A percentile compares a stretch with the other conserved stretches of the same genome.
These are phyloP conservation scores for Grallaria varia DNA, from an alignment of 2,113 vertebrate species.

Conservation along the genomic window DNA sequence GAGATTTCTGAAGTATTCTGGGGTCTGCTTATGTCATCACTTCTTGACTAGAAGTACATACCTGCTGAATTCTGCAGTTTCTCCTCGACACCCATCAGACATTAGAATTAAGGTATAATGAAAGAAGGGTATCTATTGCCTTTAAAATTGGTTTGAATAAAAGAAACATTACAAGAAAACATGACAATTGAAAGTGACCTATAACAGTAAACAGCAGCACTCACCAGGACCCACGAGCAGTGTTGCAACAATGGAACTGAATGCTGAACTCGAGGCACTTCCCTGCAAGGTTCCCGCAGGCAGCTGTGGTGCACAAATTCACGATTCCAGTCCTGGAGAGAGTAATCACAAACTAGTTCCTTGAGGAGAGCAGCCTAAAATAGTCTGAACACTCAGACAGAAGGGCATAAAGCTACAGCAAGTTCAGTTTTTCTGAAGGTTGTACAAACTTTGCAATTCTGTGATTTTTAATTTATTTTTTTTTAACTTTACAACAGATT, in stretches of 20 bases:
- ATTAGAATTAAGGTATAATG: neutral
- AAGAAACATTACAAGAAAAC: neutral
- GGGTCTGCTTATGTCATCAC: neutral
- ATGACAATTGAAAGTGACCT: accelerated
- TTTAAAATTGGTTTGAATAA: neutral
- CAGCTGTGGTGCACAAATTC: neutral
- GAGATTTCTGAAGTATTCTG: neutral
- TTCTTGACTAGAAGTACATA: neutral
- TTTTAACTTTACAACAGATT: neutral
- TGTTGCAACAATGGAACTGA: accelerated
- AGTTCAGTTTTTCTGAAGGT: neutral
- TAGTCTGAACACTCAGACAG: neutral
- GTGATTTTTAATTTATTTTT: neutral
- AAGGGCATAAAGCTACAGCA: neutral
- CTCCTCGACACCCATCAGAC: neutral
- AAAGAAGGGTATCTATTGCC: too few relatives aligned
- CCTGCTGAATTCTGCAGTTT: neutral
- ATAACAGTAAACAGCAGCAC: neutral
- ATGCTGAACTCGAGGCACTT: neutral
- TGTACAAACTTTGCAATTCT: neutral
- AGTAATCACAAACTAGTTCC: neutral
- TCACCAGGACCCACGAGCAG: neutral
- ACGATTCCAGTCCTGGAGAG: neutral
- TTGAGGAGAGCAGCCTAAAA: neutral
- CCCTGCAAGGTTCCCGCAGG: neutral